phyloP scores from a whole-genome alignment of 2,113 vertebrate genomes.

The Heterocephalus glaber region DNA sequence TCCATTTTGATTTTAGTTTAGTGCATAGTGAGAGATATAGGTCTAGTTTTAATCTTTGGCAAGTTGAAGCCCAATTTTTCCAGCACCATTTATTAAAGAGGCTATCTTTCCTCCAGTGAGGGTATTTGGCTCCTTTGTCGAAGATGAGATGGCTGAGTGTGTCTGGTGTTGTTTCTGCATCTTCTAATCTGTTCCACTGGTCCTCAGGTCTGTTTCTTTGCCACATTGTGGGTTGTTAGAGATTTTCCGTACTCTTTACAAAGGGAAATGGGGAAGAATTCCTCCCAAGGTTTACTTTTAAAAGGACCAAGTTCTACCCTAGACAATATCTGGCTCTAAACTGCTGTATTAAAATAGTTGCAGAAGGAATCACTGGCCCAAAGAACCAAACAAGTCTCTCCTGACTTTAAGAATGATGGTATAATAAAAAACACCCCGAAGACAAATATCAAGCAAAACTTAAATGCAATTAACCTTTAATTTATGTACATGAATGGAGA shows the following conservation, averaged over 20 bases:
- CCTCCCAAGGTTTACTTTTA: conserved; percentile 8
- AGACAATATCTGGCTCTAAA: conserved; percentile 1
- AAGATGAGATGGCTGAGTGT: too few species aligned
- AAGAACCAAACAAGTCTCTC: background rate
- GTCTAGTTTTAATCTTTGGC: too few species aligned
- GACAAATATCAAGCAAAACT: background rate
- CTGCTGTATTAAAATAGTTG: conserved; percentile 2
- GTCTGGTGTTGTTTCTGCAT: too few species aligned
- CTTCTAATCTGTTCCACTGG: too few species aligned
- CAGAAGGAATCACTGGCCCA: background rate
- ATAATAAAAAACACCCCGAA: conserved; percentile 20
- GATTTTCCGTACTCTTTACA: background rate
- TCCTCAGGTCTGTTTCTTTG: too few species aligned
- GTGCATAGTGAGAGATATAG: too few species aligned
- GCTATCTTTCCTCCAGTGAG: too few species aligned
- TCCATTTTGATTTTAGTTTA: too few species aligned
- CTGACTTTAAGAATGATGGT: conserved; percentile 46
- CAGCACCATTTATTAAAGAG: too few species aligned
- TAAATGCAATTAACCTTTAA: conserved; percentile 60
- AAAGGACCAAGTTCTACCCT: background rate
- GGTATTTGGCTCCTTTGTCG: too few species aligned
- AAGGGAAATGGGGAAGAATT: background rate
- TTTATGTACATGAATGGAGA: conserved; percentile 33
- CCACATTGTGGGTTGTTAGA: too few species aligned
- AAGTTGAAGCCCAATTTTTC: too few species aligned